phyloP scores from a whole-genome alignment of 2,113 vertebrate genomes.

The Centropus bengalensis region DNA sequence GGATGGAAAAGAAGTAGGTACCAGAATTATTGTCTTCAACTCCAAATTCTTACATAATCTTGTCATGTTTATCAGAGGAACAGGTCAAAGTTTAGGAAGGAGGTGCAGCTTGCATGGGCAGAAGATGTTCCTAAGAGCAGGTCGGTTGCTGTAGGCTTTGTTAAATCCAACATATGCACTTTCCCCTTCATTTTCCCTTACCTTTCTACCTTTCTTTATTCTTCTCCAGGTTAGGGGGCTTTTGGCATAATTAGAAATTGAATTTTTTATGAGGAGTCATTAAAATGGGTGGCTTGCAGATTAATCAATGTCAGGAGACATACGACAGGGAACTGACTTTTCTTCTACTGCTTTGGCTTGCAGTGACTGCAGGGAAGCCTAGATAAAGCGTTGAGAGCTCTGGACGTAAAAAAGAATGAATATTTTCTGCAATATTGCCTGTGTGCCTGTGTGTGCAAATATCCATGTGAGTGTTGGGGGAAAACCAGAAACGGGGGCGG shows the following conservation, averaged over 20 bases:
- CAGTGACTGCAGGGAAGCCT: slow-evolving; percentile 27
- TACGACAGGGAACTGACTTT: slow-evolving; percentile 67
- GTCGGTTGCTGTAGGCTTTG: slow-evolving; percentile 50
- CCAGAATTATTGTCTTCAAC: not conserved
- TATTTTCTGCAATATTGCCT: not conserved
- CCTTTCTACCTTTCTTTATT: slow-evolving; percentile 58
- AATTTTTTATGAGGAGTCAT: slow-evolving; percentile 88
- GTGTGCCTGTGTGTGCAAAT: not conserved
- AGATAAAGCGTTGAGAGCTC: not conserved
- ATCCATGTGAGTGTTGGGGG: not conserved
- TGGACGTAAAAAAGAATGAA: not conserved
- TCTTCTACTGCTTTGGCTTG: slow-evolving; percentile 44
- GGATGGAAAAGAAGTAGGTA: not conserved
- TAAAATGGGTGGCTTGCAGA: slow-evolving; percentile 76
- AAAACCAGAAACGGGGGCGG: slow-evolving; percentile 36
- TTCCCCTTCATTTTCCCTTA: not conserved
- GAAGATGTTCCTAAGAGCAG: not conserved
- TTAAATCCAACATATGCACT: slow-evolving; percentile 34
- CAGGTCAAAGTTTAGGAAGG: slow-evolving; percentile 18
- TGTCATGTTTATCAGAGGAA: slow-evolving; percentile 7
- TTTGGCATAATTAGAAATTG: slow-evolving; percentile 87
- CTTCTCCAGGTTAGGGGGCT: slow-evolving; percentile 72
- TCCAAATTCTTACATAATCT: not conserved
- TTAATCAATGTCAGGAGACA: slow-evolving; percentile 74
- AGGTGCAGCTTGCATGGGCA: not conserved